A percentile compares a stretch with the other conserved stretches of the same genome.
phyloP scores from a whole-genome alignment of 2,113 vertebrate species.

The Meriones unguiculatus region DNA sequence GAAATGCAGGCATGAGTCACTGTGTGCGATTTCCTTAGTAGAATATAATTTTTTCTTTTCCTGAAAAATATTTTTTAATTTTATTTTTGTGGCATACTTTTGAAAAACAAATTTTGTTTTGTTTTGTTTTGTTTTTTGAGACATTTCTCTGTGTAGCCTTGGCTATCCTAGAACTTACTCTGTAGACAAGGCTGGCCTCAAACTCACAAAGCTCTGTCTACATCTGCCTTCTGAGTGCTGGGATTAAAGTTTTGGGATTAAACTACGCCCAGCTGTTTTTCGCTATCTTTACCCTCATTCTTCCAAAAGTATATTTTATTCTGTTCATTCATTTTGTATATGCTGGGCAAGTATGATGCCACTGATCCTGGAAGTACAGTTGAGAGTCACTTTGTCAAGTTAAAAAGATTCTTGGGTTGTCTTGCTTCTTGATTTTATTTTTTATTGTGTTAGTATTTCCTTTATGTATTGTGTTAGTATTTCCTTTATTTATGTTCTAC shows the following conservation, averaged over 20 bases:
- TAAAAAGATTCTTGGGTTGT: neutral
- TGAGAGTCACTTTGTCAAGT: neutral
- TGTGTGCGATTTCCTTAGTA: neutral
- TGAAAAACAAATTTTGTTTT: neutral
- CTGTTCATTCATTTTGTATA: neutral
- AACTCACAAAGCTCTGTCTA: too few species aligned
- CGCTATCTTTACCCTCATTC: neutral
- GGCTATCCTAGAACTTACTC: too few species aligned
- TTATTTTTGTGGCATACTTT: neutral
- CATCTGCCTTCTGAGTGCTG: too few species aligned
- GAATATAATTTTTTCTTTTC: neutral
- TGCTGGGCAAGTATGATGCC: neutral
- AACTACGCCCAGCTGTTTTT: too few species aligned
- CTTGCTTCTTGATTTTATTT: too few species aligned
- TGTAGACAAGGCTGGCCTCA: too few species aligned
- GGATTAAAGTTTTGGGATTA: too few species aligned
- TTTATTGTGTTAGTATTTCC: too few species aligned
- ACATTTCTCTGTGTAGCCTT: too few species aligned
- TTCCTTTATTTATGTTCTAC: too few species aligned
- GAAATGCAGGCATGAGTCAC: neutral
- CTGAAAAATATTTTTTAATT: neutral
- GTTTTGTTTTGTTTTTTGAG: too few species aligned
- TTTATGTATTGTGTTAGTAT: too few species aligned
- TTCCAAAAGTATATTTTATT: neutral
- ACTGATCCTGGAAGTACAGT: neutral